Evolutionary conservation across 2,797 vertebrate genomes (phyloP), one percentile per base, ranked within the genome.

Genomic region (Paedocypris micromegethes): DNA sequence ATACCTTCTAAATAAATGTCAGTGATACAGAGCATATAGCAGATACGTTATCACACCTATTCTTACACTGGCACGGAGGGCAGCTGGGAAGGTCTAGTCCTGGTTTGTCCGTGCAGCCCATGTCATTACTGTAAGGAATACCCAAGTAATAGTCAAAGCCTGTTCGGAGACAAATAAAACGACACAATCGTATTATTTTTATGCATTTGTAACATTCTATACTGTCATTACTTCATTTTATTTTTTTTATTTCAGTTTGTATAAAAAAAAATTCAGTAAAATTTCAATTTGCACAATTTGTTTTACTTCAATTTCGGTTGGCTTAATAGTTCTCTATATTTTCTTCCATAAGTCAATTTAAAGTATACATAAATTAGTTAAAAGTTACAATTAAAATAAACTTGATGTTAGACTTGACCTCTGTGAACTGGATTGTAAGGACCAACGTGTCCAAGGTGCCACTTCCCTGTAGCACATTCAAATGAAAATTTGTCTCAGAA

Each of bases 121-220:
- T 98, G 71, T 99, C 96, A 0, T 97, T 93, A 81, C 96, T 98
- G 77, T 96, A 99, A 2, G 97, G 97, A 66, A 99, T 90, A 45
- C 97, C 97, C 0, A 93, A 86, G 83, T 92, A 98, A 82, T 92
- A 96, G 70, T 95, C 89, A 0, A 99, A 99, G 40, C 96, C 96
- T 99, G 85, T 7, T 59, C 72, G n/a, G 58, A 66, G 48, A 75
- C 48, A 80, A 23, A 63, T 68, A 76, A 8, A 39, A 9, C 9
- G 6, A 55, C 43, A 38, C 9, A 46, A 1, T 23, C 23, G 1
- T 23, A 23, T 23, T 23, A 23, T 23, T 23, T 23, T 23, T 23
- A 23, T 23, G 23, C 23, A 23, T 23, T 23, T 23, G 23, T 23
- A 1, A 23, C 23, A 23, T 23, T 23, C 23, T 23, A 23, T 23